Conservation (phyloP, 2,888 invertebrate genomes). For the Erebia epiphron region DNA sequence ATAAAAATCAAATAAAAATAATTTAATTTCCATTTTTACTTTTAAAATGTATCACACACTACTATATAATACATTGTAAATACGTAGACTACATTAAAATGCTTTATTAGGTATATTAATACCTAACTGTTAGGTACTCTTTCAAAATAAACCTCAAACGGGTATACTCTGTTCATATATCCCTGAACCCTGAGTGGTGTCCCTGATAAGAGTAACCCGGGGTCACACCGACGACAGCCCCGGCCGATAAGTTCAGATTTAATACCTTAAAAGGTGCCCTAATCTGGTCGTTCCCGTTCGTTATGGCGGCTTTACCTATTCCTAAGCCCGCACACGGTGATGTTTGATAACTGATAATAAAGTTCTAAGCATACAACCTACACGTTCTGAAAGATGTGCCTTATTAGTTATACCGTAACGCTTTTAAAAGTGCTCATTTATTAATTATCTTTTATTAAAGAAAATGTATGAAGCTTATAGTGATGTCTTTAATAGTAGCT, state of each 20-base stretch:
- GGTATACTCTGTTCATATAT: constrained; percentile 47
- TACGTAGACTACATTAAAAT: too few species aligned
- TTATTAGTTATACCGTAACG: too few species aligned
- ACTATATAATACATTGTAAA: too few species aligned
- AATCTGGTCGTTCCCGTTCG: constrained; percentile 78
- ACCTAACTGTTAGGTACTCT: background rate
- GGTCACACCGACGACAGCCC: constrained; percentile 49
- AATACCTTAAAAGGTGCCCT: constrained; percentile 81
- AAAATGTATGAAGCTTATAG: too few species aligned
- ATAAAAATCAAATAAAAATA: too few species aligned
- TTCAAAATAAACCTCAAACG: constrained; percentile 53
- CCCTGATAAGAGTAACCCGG: constrained; percentile 53
- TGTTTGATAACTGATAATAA: constrained; percentile 20
- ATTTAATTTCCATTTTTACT: too few species aligned
- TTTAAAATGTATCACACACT: too few species aligned
- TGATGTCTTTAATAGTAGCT: too few species aligned
- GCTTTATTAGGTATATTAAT: background rate
- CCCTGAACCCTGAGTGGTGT: constrained; percentile 65
- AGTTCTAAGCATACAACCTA: background rate
- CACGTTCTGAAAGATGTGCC: too few species aligned
- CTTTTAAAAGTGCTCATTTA: too few species aligned
- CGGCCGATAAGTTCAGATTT: constrained; percentile 73
- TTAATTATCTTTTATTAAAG: too few species aligned
- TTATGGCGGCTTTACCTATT: constrained; percentile 62
- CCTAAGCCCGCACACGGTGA: constrained; percentile 46